phyloP scores from a whole-genome alignment of 2,888 invertebrate species.

The Drosophila borborema region DNA sequence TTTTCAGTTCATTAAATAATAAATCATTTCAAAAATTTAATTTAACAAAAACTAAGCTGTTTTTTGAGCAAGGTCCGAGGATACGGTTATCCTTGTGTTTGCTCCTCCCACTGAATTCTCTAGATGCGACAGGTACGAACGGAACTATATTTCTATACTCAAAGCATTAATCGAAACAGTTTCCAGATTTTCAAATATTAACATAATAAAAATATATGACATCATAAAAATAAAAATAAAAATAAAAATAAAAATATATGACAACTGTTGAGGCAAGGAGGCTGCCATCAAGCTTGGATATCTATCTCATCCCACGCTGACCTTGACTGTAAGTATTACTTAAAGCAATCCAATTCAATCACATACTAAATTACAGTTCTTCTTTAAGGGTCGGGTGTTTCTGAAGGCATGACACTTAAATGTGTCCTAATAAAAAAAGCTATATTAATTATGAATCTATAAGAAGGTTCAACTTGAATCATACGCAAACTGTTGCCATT shows the following conservation, averaged over 20 bases:
- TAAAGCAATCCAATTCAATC: not conserved
- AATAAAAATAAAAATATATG: no score
- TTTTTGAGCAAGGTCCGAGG: not conserved
- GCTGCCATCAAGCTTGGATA: not conserved
- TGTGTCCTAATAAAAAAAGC: not conserved
- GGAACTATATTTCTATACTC: no score
- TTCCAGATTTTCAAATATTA: no score
- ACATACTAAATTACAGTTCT: not conserved
- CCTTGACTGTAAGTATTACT: not conserved
- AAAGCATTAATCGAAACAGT: no score
- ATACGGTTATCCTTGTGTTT: not conserved
- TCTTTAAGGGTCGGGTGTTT: not conserved
- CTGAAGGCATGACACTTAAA: not conserved
- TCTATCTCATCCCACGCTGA: not conserved
- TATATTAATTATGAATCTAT: not conserved
- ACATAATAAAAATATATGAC: no score
- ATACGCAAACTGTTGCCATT: no score
- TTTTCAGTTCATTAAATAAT: no score
- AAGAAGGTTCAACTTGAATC: no score
- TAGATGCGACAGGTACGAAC: no score
- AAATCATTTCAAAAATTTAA: no score
- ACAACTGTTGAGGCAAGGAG: not conserved
- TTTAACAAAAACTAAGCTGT: no score
- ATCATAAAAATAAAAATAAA: no score
- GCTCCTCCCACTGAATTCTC: not conserved